These are phyloP conservation scores for Lepidonotus clava DNA, from an alignment of 2,888 invertebrate genomes.

Conservation along the genomic window DNA sequence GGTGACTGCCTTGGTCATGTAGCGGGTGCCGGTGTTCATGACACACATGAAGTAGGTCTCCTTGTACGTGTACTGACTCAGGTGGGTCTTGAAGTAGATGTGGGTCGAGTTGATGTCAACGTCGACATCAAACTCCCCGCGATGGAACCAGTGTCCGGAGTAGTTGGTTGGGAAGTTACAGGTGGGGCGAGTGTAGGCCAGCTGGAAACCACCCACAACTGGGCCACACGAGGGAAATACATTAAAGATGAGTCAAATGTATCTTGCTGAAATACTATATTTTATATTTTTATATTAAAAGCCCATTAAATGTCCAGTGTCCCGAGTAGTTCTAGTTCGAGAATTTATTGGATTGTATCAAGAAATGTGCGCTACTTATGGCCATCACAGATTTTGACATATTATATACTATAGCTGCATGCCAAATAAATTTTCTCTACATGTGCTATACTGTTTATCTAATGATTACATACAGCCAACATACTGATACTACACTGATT, in stretches of 20 bases:
- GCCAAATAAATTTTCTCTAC: no score
- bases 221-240: neutral
- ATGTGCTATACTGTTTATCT: no score
- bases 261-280: neutral
- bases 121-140: conserved; percentile 97
- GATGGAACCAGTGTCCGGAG: conserved; percentile 96
- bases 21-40: conserved; percentile 92
- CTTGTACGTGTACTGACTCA: conserved; percentile 87
- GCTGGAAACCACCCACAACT: conserved; percentile 64
- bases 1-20: conserved; percentile 97
- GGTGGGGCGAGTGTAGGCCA: conserved; percentile 86
- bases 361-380: no score
- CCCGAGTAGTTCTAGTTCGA: no score
- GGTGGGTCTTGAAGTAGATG: conserved; percentile 96
- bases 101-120: conserved; percentile 94
- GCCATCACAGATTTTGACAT: no score
- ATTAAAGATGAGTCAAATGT: neutral
- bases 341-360: no score
- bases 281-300: neutral
- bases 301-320: no score
- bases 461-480: no score
- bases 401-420: no score
- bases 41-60: conserved; percentile 96
- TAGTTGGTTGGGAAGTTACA: conserved; percentile 96
- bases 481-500: no score